Percentiles rank a stretch among this genome's conserved stretches.
phyloP scores from a whole-genome alignment of 2,888 invertebrate genomes.

The Eucriotettix oculatus region DNA sequence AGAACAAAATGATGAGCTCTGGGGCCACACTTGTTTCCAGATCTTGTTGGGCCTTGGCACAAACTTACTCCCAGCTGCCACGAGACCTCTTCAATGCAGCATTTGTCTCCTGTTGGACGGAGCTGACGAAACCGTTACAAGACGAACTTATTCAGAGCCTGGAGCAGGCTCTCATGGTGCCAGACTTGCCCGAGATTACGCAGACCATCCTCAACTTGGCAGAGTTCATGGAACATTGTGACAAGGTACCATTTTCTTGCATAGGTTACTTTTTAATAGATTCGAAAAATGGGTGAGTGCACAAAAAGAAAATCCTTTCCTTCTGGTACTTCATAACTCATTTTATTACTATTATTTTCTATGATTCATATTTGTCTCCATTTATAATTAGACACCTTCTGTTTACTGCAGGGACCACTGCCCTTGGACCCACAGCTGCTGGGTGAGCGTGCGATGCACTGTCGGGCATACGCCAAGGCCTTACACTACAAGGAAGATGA shows the following conservation, averaged over 20 bases:
- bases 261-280: neutral
- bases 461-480: slow-evolving; percentile 43
- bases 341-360: neutral
- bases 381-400: neutral
- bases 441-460: slow-evolving; percentile 88
- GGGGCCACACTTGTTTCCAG: slow-evolving; percentile 24
- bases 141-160: slow-evolving; percentile 72
- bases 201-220: slow-evolving; percentile 93
- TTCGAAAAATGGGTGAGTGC: neutral
- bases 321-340: neutral
- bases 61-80: slow-evolving; percentile 88
- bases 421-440: slow-evolving; percentile 76
- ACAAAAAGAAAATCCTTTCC: neutral
- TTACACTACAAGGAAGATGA: slow-evolving; percentile 86
- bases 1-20: neutral
- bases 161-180: slow-evolving; percentile 77
- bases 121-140: slow-evolving; percentile 64
- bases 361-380: neutral
- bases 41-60: slow-evolving; percentile 82
- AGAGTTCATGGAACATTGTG: slow-evolving; percentile 99
- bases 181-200: slow-evolving; percentile 88
- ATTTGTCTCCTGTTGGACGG: slow-evolving; percentile 98
- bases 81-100: slow-evolving; percentile 96
- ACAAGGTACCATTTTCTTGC: slow-evolving; percentile 33
- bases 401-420: slow-evolving; percentile 51